These are phyloP conservation scores for Neelides sp. DNA, from an alignment of 1,140 invertebrate species.

Conservation along the genomic window DNA sequence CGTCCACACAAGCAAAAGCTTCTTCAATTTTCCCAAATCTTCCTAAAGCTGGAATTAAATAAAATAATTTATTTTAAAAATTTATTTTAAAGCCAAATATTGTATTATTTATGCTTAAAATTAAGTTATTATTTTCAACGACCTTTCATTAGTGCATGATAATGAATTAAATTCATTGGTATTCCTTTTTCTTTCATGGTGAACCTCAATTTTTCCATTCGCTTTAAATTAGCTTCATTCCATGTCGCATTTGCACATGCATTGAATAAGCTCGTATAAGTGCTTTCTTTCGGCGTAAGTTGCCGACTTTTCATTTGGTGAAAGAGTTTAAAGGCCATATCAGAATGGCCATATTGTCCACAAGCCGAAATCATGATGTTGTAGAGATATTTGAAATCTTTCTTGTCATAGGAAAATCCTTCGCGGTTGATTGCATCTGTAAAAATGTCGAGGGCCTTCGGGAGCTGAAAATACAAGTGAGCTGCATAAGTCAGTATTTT, in stretches of 20 bases:
- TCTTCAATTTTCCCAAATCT: slow-evolving; percentile 57
- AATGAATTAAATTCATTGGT: slow-evolving; percentile 59
- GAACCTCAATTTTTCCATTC: slow-evolving; percentile 50
- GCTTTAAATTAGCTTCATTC: slow-evolving; percentile 45
- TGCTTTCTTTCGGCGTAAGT: slow-evolving; percentile 50
- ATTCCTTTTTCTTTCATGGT: slow-evolving; percentile 54
- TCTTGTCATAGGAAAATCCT: slow-evolving; percentile 15
- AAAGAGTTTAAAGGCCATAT: slow-evolving; percentile 69
- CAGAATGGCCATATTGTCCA: slow-evolving; percentile 63
- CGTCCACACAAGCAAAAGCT: slow-evolving; percentile 68
- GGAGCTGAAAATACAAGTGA: no score
- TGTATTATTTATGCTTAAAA: neutral
- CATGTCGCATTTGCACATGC: slow-evolving; percentile 69
- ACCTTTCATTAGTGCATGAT: slow-evolving; percentile 75
- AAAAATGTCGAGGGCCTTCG: slow-evolving; percentile 20
- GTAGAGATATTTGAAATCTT: slow-evolving; percentile 48
- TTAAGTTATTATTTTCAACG: slow-evolving; percentile 1
- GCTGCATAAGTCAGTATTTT: no score
- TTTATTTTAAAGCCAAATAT: neutral
- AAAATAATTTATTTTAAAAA: slow-evolving; percentile 7
- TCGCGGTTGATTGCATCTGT: slow-evolving; percentile 15
- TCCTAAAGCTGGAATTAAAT: slow-evolving; percentile 53
- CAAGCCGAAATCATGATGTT: slow-evolving; percentile 65
- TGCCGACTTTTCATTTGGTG: slow-evolving; percentile 65
- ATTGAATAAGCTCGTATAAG: slow-evolving; percentile 74